These are phyloP conservation scores for Sebastes paucispinis DNA, from an alignment of 2,797 vertebrate genomes.

Conservation along the genomic window DNA sequence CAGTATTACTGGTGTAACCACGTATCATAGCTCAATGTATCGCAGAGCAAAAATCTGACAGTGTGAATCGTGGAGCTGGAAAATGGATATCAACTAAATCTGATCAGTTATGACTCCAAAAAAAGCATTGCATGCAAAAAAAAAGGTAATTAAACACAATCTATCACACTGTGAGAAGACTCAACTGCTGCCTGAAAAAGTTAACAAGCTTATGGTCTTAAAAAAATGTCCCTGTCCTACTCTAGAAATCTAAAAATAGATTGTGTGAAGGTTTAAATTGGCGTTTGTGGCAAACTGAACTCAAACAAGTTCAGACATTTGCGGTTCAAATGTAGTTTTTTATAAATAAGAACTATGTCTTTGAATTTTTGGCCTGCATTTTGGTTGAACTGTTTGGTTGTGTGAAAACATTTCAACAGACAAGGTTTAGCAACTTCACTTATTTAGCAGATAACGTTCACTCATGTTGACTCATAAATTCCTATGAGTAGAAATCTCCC, in stretches of 20 bases:
- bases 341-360: background rate
- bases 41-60: background rate
- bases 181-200: slow-evolving; percentile 1
- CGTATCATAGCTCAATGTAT: background rate
- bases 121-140: background rate
- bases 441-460: background rate
- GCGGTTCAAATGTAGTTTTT: no score
- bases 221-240: background rate
- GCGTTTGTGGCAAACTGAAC: background rate
- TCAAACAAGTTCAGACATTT: background rate
- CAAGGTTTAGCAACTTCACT: background rate
- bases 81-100: background rate
- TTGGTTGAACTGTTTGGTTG: background rate
- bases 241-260: no score
- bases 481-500: background rate
- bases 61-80: background rate
- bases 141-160: background rate
- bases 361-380: background rate
- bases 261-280: background rate
- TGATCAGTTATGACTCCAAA: background rate
- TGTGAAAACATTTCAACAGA: background rate
- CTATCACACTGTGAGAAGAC: background rate
- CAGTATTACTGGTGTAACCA: background rate
- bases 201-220: background rate
- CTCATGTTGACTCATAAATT: background rate